These are phyloP conservation scores for Nebria ingens DNA, from an alignment of 1,140 invertebrate species.

Conservation along the genomic window DNA sequence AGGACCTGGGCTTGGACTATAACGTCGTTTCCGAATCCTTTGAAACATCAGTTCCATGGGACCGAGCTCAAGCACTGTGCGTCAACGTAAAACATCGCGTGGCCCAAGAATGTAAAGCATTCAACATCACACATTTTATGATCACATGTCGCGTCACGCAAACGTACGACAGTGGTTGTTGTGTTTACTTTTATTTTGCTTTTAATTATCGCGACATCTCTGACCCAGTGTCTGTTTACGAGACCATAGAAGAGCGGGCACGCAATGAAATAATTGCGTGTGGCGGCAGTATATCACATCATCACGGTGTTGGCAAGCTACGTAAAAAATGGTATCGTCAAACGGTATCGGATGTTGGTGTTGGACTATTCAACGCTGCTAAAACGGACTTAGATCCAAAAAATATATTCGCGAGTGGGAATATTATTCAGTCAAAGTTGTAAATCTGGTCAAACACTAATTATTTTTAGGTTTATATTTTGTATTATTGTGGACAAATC, in stretches of 20 bases:
- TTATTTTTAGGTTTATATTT: too few species aligned
- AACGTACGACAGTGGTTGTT: conserved; percentile 93
- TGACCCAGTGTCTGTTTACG: conserved; percentile 74
- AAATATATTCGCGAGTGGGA: conserved; percentile 86
- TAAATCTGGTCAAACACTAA: neutral
- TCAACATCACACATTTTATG: conserved; percentile 50
- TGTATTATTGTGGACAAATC: too few species aligned
- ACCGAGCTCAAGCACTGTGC: conserved; percentile 72
- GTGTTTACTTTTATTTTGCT: conserved; percentile 97
- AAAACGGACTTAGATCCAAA: conserved; percentile 84
- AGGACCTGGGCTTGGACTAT: conserved; percentile 88
- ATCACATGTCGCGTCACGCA: conserved; percentile 86
- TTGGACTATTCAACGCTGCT: conserved; percentile 63
- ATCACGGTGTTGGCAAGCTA: conserved; percentile 93
- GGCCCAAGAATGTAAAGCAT: conserved; percentile 56
- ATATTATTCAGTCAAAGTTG: conserved; percentile 41
- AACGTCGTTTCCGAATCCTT: conserved; percentile 91
- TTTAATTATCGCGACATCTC: conserved; percentile 64
- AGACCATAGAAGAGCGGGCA: conserved; percentile 71
- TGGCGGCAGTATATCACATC: conserved; percentile 91
- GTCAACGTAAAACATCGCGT: conserved; percentile 82
- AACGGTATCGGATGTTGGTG: conserved; percentile 65
- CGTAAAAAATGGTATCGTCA: conserved; percentile 71
- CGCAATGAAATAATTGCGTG: conserved; percentile 83
- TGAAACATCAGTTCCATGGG: conserved; percentile 97